Conservation (phyloP, 2,113 vertebrate species). For the Emydura subglobosa region DNA sequence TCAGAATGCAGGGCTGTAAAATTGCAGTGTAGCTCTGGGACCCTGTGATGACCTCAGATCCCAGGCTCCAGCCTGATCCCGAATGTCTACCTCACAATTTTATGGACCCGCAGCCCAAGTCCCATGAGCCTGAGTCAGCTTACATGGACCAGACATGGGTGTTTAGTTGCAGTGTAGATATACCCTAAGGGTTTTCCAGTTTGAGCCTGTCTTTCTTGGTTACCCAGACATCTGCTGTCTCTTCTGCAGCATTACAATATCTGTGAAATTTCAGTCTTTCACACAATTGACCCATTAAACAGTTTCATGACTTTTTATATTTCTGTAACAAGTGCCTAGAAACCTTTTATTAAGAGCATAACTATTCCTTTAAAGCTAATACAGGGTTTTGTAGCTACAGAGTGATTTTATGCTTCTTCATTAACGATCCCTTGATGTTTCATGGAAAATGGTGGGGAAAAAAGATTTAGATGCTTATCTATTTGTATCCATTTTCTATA, state of each 20-base stretch:
- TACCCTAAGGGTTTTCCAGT: neutral
- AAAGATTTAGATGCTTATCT: neutral
- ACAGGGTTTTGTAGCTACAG: neutral
- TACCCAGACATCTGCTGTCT: neutral
- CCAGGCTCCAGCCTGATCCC: neutral
- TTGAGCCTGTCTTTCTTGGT: neutral
- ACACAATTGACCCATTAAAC: neutral
- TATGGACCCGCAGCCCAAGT: neutral
- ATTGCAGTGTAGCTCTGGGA: neutral
- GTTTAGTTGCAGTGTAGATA: neutral
- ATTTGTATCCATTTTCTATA: neutral
- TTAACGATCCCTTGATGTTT: neutral
- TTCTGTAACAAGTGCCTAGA: neutral
- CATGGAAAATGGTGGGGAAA: neutral
- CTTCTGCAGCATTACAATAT: neutral
- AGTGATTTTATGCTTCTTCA: rapidly evolving
- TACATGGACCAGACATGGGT: neutral
- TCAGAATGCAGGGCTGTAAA: neutral
- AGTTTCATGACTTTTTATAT: neutral
- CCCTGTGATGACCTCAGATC: neutral
- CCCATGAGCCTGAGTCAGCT: neutral
- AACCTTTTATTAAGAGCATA: neutral
- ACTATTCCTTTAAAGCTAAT: neutral
- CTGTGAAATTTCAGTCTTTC: neutral
- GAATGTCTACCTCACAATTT: neutral